phyloP scores from a whole-genome alignment of 1,140 invertebrate genomes.

The Carcinoscorpius rotundicauda region DNA sequence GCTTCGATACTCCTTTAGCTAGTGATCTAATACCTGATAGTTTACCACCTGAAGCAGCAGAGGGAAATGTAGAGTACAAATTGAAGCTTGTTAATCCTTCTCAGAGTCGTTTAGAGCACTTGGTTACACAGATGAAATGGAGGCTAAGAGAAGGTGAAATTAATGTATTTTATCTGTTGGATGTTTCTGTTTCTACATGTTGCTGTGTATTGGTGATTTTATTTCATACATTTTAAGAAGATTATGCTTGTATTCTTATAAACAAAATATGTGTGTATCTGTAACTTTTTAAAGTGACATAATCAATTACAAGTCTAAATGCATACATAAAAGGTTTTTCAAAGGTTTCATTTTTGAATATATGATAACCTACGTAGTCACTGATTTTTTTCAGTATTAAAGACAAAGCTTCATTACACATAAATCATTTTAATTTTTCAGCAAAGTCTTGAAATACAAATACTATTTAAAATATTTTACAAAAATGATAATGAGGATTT shows the following conservation, averaged over 20 bases:
- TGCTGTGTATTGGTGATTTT: background rate
- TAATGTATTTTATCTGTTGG: too few species aligned
- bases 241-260: slow-evolving; percentile 30
- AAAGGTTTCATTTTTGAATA: too few species aligned
- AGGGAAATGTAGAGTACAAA: slow-evolving; percentile 88
- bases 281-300: too few species aligned
- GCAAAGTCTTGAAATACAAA: too few species aligned
- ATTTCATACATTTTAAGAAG: background rate
- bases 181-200: background rate
- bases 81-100: slow-evolving; percentile 78
- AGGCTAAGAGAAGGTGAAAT: slow-evolving; percentile 53
- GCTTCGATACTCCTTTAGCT: slow-evolving; percentile 19
- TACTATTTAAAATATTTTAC: too few species aligned
- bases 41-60: slow-evolving; percentile 75
- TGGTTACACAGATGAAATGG: slow-evolving; percentile 58
- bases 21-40: slow-evolving; percentile 29
- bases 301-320: too few species aligned
- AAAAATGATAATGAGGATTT: too few species aligned
- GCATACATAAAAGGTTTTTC: too few species aligned
- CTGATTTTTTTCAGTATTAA: too few species aligned
- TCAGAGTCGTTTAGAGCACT: slow-evolving; percentile 65
- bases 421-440: too few species aligned
- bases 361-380: too few species aligned
- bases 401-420: too few species aligned
- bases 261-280: background rate